phyloP scores from a whole-genome alignment of 2,113 vertebrate species.

The Muscicapa adusta region DNA sequence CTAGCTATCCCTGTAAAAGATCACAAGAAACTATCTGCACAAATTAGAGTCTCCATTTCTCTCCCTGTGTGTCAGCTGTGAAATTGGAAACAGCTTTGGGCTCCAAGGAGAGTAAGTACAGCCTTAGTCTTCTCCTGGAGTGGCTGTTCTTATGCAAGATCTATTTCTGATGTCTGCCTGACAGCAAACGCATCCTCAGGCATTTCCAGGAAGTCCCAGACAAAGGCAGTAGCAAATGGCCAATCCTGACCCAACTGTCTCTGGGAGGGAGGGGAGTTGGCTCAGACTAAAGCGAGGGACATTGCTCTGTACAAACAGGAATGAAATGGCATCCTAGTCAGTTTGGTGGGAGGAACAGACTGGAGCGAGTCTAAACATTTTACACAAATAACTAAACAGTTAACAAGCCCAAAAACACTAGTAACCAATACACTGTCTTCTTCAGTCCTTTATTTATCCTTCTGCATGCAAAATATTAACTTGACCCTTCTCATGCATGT shows the following conservation, averaged over 20 bases:
- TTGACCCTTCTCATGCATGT: background rate
- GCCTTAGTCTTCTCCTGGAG: background rate
- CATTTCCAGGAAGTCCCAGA: conserved; percentile 4
- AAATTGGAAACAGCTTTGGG: background rate
- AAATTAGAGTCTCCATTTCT: background rate
- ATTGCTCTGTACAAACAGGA: background rate
- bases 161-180: conserved; percentile 32
- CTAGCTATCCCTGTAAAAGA: background rate
- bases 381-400: background rate
- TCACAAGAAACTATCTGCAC: background rate
- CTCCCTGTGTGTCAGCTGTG: background rate
- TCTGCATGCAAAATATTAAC: rapidly evolving
- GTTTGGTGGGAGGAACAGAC: background rate
- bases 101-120: background rate
- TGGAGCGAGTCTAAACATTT: background rate
- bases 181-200: conserved; percentile 22
- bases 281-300: background rate
- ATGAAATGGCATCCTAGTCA: background rate
- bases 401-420: background rate
- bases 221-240: background rate
- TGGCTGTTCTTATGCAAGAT: background rate
- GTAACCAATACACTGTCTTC: background rate
- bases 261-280: background rate
- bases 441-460: background rate
- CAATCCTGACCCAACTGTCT: background rate